These are phyloP conservation scores for Philhelius pedissequus DNA, from an alignment of 2,888 invertebrate genomes.

Conservation along the genomic window DNA sequence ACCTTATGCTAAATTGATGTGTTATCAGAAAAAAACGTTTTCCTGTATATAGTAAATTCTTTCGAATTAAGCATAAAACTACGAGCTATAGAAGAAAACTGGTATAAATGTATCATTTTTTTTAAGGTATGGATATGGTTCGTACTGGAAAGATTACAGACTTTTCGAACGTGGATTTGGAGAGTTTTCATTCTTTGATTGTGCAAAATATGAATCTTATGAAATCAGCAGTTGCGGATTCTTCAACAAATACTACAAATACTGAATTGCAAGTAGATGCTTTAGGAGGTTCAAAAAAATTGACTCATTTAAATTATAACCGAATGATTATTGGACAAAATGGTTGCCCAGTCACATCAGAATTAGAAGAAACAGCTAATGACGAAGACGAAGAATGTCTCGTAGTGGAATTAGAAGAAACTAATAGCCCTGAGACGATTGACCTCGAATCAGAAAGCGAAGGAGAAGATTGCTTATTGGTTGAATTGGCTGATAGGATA, in stretches of 20 bases:
- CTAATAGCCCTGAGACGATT: not conserved
- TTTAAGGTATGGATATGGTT: constrained; percentile 56
- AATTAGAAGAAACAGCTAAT: not conserved
- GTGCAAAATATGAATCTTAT: constrained; percentile 35
- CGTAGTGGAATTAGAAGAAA: not conserved
- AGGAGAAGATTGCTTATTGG: constrained; percentile 26
- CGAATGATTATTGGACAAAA: not conserved
- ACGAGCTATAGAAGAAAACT: not conserved
- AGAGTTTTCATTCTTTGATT: constrained; percentile 44
- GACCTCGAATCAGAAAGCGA: not conserved
- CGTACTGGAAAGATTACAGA: constrained; percentile 46
- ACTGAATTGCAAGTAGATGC: not conserved
- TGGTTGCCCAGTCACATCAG: not conserved
- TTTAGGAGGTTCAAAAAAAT: not conserved
- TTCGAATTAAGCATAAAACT: constrained; percentile 58
- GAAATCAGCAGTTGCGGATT: not conserved
- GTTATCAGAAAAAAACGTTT: not conserved
- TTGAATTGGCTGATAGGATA: constrained; percentile 34
- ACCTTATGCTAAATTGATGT: constrained; percentile 61
- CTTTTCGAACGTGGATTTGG: constrained; percentile 29
- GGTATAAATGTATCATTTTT: constrained; percentile 1
- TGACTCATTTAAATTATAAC: constrained; percentile 8
- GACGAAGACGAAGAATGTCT: constrained; percentile 30
- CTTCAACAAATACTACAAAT: constrained; percentile 7
- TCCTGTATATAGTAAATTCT: not conserved